Conservation (phyloP, 2,113 vertebrate species). For the Nerophis ophidion region DNA sequence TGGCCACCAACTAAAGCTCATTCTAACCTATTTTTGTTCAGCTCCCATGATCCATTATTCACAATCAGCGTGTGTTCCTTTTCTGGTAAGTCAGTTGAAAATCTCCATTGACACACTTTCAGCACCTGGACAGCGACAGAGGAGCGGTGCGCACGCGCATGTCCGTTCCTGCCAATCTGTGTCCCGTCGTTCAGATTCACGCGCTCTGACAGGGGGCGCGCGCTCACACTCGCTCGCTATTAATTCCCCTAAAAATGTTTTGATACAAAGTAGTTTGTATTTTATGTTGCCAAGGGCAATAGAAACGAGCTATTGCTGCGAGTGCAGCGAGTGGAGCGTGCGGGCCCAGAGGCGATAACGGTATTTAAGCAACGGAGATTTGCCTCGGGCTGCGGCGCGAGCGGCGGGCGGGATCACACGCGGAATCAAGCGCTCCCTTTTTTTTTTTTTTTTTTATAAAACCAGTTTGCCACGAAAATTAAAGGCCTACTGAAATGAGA, state of each 20-base stretch:
- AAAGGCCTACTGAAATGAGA: no score
- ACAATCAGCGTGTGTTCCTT: constrained; percentile 26
- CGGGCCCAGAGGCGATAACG: constrained; percentile 97
- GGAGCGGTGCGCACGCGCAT: constrained; percentile 11
- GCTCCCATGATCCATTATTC: constrained; percentile 33
- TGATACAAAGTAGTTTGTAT: constrained; percentile 99
- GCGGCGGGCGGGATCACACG: constrained; percentile 90
- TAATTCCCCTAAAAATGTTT: constrained; percentile 99
- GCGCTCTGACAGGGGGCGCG: constrained; percentile 85
- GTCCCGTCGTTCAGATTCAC: constrained; percentile 85
- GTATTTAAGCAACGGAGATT: constrained; percentile 99
- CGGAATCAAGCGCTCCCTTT: constrained; percentile 81
- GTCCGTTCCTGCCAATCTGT: constrained; percentile 16
- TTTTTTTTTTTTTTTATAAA: constrained; percentile 54
- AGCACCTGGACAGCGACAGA: constrained; percentile 30
- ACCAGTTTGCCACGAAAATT: constrained; percentile 86
- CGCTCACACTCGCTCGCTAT: constrained; percentile 94
- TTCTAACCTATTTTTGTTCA: constrained; percentile 18
- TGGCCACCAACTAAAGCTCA: constrained; percentile 25
- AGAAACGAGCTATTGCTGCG: constrained; percentile 88
- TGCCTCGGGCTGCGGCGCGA: constrained; percentile 94
- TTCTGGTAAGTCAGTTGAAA: constrained; percentile 14
- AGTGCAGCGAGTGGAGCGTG: constrained; percentile 86
- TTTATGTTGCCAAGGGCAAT: constrained; percentile 99
- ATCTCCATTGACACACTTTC: background rate